Conservation (phyloP, 2,888 invertebrate species). For the Emmelina monodactyla region DNA sequence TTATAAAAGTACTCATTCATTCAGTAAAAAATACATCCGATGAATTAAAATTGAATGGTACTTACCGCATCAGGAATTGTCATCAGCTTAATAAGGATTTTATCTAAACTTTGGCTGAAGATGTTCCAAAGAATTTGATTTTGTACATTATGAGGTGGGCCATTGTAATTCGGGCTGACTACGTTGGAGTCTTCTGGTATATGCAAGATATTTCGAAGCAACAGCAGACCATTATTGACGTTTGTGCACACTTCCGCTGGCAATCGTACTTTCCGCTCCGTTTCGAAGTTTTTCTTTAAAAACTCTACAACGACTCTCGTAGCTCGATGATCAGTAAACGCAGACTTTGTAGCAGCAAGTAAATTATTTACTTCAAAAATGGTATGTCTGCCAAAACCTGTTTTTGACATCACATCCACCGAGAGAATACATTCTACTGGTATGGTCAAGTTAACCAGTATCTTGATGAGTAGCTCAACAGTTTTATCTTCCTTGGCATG, state of each 20-base stretch:
- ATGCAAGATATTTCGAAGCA: conserved; percentile 77
- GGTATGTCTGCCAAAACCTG: conserved; percentile 73
- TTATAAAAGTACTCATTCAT: too few species aligned
- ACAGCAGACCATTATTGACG: conserved; percentile 73
- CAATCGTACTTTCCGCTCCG: conserved; percentile 53
- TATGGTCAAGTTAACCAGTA: conserved; percentile 76
- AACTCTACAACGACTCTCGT: conserved; percentile 75
- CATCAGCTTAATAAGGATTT: conserved; percentile 75
- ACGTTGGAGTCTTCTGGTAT: conserved; percentile 65
- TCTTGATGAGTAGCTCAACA: conserved; percentile 70
- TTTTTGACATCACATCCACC: conserved; percentile 69
- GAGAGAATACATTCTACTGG: conserved; percentile 79
- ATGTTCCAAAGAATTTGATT: conserved; percentile 83
- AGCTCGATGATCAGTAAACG: conserved; percentile 71
- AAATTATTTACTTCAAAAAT: conserved; percentile 76
- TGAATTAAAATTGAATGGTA: too few species aligned
- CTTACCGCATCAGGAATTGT: conserved; percentile 69
- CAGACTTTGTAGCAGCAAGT: conserved; percentile 70
- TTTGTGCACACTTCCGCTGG: conserved; percentile 70
- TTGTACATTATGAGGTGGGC: conserved; percentile 62
- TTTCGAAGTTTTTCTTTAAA: conserved; percentile 68
- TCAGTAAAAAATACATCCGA: too few species aligned
- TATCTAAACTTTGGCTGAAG: conserved; percentile 79
- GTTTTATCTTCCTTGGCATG: conserved; percentile 71
- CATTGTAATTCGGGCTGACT: conserved; percentile 24